Percentiles rank a stretch among this genome's conserved stretches.
phyloP scores from a whole-genome alignment of 2,888 invertebrate genomes.

The Tridacna gigas region DNA sequence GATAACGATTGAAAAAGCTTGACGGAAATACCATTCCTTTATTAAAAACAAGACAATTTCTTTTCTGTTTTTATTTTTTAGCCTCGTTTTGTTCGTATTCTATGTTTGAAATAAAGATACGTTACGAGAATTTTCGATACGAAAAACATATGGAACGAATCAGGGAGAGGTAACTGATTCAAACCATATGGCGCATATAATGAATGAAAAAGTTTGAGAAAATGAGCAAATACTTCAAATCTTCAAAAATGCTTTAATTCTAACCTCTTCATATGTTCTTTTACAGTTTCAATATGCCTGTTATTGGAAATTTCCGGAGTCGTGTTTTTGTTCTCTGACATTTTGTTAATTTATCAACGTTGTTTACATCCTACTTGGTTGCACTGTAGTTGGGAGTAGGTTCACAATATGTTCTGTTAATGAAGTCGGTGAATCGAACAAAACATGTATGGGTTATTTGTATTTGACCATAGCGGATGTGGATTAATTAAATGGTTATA shows the following conservation, averaged over 20 bases:
- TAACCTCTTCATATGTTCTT: conserved; percentile 19
- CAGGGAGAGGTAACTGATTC: neutral
- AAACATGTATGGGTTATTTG: neutral
- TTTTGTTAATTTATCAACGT: neutral
- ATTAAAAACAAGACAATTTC: neutral
- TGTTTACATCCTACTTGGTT: neutral
- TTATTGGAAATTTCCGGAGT: neutral
- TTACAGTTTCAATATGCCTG: conserved; percentile 1
- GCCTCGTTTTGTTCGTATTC: neutral
- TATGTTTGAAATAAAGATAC: neutral
- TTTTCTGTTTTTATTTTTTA: neutral
- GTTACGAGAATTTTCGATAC: neutral
- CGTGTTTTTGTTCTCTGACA: neutral
- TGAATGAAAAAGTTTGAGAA: neutral
- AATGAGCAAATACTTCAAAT: neutral
- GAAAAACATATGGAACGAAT: neutral
- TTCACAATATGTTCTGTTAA: neutral
- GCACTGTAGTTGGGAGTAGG: neutral
- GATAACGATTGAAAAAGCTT: neutral
- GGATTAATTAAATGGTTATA: too few relatives aligned
- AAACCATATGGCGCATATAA: neutral
- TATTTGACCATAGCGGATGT: too few relatives aligned
- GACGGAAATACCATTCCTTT: neutral
- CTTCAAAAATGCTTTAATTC: neutral
- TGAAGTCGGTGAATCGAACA: neutral